Conservation (phyloP, 2,888 invertebrate species). For the Eupithecia exiguata region DNA sequence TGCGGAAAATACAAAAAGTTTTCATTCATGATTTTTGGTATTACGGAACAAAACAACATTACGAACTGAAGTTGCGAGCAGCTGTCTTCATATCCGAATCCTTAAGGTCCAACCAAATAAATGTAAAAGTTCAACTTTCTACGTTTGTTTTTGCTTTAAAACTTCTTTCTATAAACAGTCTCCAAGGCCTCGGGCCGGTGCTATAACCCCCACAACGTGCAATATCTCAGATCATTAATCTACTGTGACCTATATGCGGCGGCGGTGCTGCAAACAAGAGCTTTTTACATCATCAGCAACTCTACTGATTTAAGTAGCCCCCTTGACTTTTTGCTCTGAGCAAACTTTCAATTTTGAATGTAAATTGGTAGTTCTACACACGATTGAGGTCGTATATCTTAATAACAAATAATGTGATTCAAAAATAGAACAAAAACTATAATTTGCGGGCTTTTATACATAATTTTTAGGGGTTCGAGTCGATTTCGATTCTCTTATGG, state of each 20-base stretch:
- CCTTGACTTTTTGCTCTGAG: background rate
- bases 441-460: no score
- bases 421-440: no score
- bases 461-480: no score
- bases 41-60: no score
- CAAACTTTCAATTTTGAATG: background rate
- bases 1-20: no score
- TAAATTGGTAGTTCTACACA: background rate
- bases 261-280: constrained; percentile 16
- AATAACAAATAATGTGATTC: no score
- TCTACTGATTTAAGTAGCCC: background rate
- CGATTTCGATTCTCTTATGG: no score
- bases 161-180: constrained; percentile 1
- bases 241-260: constrained; percentile 32
- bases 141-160: background rate
- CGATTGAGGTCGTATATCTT: no score
- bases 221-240: constrained; percentile 37
- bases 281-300: constrained; percentile 2
- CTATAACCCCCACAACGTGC: constrained; percentile 22
- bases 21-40: no score
- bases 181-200: constrained; percentile 15
- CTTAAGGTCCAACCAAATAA: no score
- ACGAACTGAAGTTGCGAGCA: no score
- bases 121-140: background rate
- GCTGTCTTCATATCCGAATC: no score